Base-by-base conservation (phyloP, 1,140 invertebrate genomes). In the Drosophila micromelanica region DNA sequence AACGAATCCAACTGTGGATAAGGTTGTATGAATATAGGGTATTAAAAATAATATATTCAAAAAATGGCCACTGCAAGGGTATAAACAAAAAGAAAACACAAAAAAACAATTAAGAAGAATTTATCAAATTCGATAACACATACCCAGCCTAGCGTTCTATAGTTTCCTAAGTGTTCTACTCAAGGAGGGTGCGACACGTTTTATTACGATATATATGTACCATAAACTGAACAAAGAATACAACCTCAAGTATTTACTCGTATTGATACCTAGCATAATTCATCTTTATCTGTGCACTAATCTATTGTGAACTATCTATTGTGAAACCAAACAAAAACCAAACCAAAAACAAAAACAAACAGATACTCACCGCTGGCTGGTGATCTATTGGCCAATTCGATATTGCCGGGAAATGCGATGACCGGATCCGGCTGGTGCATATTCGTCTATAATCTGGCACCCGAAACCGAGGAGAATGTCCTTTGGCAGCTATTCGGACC, bases 401-500 rank as follows among this genome's bases (percentile, higher is more conserved):
- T 97, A 76, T 94, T 97, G 80, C 96, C 96, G 71, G 95, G 95
- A 65, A 96, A 95, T 89, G 94, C 95, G 38, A 94, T 95, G 91
- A 95, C 95, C 54, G 95, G 96, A 67, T 96, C 96, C 45, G 96
- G 96, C 52, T 98, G 96, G 96, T 98, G 96, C 92, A 97, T 98
- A 91, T 98, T 98, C 92, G 97, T 98, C n/a, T 98, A 97, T 93
- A 98, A 98, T 92, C 94, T 98, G 81, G 96, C 96, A 48, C 96
- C 97, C 32, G 97, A 98, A 89, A 97, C 97, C 3, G 97, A 98
- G 92, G 97, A 98, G 92, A 97, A 96, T 90, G 95, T 97, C 27
- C 93, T 98, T 63, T 98, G 97, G 97, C 96, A 97, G 93, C 94
- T 98, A 56, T 98, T 98, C 92, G 97, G 97, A 45, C 97, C 97